Base-by-base conservation (phyloP, 2,888 invertebrate species). In the Mayetiola destructor region DNA sequence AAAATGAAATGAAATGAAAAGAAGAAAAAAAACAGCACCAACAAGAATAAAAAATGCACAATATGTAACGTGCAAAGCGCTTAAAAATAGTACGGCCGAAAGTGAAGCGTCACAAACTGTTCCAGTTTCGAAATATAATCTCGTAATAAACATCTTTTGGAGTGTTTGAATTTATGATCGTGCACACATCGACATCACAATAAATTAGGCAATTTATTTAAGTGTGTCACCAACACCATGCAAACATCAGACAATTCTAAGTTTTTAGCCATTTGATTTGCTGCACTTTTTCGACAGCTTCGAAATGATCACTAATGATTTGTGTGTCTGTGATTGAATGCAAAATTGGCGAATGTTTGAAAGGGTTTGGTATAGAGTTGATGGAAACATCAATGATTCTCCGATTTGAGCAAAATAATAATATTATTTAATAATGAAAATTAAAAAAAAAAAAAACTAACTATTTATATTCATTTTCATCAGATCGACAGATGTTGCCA, bases 131-230 rank as follows among this genome's bases (percentile, higher is more conserved):
- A 27, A 48, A 48, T n/a, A 48, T 48, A 48, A 48, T 48, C 48
- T 48, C 27, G 23, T 48, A 48, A 48, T 48, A 48, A 48, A 48
- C 48, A 48, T 48, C 48, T 48, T 48, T 48, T 48, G 27, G 48
- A 48, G 48, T 48, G 48, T 48, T 48, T 48, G 48, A 48, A 48
- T 48, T 48, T 48, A 48, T 48, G 48, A 48, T 48, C 48, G 27
- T 48, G 48, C 27, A 48, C 48, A 27, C 48, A 27, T 27, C 23
- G 48, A 27, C 48, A 48, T 48, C 27, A 48, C 23, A 48, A 48
- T 48, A 48, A 48, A 48, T 48, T 48, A 48, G 48, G 48, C 48
- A 48, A 48, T 48, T 48, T 48, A 48, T 23, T 16, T 27, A 48
- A 48, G 48, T 48, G n/a, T 27, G 48, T 48, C 48, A 48, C 48